Conservation (phyloP, 1,140 invertebrate species). For the Cyclina sinensis region DNA sequence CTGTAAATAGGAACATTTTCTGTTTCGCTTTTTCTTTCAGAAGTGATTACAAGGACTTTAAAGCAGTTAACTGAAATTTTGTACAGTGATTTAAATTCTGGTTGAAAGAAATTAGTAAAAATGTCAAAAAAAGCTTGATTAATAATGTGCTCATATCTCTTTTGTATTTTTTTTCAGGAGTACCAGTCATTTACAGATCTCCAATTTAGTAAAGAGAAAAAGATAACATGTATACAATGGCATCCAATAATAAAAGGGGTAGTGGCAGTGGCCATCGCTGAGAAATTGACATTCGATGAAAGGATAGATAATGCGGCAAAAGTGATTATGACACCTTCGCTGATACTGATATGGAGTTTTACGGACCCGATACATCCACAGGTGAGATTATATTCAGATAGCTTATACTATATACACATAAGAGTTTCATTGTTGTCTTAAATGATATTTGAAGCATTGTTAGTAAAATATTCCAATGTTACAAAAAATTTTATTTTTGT, state of each 20-base stretch:
- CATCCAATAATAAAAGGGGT: constrained; percentile 87
- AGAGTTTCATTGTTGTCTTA: not conserved
- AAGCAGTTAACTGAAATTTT: too few relatives aligned
- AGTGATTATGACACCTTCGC: constrained; percentile 86
- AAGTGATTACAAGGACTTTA: too few relatives aligned
- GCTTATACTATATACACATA: not conserved
- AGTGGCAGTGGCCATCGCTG: constrained; percentile 86
- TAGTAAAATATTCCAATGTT: too few relatives aligned
- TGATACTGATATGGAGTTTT: constrained; percentile 88
- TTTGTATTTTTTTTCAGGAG: constrained; percentile 81
- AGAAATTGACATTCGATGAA: constrained; percentile 86
- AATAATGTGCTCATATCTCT: too few relatives aligned
- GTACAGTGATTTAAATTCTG: too few relatives aligned
- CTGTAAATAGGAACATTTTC: too few relatives aligned
- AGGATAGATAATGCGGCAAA: constrained; percentile 86
- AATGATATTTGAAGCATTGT: not conserved
- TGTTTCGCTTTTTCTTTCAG: too few relatives aligned
- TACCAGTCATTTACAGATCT: constrained; percentile 88
- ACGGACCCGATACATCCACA: constrained; percentile 87
- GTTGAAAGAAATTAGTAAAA: too few relatives aligned
- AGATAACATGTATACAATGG: constrained; percentile 87
- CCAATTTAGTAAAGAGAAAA: constrained; percentile 87
- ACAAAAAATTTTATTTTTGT: too few relatives aligned
- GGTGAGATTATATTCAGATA: constrained; percentile 74
- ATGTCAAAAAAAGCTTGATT: too few relatives aligned